phyloP scores from a whole-genome alignment of 1,140 invertebrate species.

The Eumaeus atala region DNA sequence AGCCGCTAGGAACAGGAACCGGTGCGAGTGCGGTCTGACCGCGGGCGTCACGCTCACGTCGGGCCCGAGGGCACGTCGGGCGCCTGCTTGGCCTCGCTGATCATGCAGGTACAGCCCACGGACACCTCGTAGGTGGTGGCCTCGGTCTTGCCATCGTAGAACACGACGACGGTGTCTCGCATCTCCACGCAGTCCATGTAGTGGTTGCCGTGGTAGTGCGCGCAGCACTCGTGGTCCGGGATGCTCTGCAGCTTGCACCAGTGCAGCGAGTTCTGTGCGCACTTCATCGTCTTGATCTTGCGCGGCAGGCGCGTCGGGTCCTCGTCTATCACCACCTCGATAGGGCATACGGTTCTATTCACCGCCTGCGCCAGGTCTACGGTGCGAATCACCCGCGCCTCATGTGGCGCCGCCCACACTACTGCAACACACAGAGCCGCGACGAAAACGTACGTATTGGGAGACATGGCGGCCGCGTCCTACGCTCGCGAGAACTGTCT shows the following conservation, averaged over 20 bases:
- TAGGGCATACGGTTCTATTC: constrained; percentile 54
- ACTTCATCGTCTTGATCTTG: constrained; percentile 50
- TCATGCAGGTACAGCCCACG: constrained; percentile 56
- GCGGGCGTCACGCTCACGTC: constrained; percentile 11
- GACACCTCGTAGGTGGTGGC: constrained; percentile 33
- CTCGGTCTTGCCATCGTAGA: constrained; percentile 27
- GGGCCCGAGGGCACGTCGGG: constrained; percentile 18
- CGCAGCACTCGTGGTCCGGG: constrained; percentile 42
- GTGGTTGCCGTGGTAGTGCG: constrained; percentile 31
- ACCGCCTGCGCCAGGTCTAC: constrained; percentile 35
- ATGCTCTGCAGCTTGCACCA: constrained; percentile 38
- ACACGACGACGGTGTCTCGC: constrained; percentile 47
- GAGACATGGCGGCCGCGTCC: too few relatives aligned
- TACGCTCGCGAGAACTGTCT: too few relatives aligned
- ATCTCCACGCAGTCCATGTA: constrained; percentile 51
- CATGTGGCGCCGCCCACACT: neutral
- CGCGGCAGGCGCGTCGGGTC: constrained; percentile 43
- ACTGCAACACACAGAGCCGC: constrained; percentile 8
- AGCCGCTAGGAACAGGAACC: too few relatives aligned
- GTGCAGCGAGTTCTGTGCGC: constrained; percentile 32
- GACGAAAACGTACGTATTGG: neutral
- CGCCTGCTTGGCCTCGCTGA: constrained; percentile 27
- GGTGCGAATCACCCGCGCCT: constrained; percentile 18
- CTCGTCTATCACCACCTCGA: constrained; percentile 37
- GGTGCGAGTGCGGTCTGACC: too few relatives aligned